Conservation (phyloP, 2,888 invertebrate species). For the Tortrix viridana region DNA sequence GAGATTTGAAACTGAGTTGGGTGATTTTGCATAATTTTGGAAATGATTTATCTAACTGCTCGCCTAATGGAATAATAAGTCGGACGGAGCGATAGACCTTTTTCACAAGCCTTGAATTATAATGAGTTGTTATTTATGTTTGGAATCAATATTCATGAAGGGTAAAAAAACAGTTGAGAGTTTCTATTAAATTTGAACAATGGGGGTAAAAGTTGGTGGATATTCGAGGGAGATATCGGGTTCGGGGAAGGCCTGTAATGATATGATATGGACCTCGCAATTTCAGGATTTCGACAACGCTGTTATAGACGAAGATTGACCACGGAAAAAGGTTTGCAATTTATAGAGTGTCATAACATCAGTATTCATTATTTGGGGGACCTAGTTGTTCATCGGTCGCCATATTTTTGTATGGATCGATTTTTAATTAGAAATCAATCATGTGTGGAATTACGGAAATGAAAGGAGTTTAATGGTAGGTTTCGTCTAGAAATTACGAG, state of each 20-base stretch:
- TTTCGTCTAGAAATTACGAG: too few relatives aligned
- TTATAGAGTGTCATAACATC: too few relatives aligned
- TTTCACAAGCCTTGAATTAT: conserved; percentile 37
- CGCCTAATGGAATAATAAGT: conserved; percentile 61
- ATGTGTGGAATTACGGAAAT: too few relatives aligned
- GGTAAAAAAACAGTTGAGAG: conserved; percentile 3
- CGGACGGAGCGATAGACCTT: conserved; percentile 48
- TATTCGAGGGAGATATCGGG: neutral
- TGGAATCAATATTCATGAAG: conserved; percentile 33
- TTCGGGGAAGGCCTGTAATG: neutral
- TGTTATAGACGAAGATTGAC: too few relatives aligned
- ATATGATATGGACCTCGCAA: too few relatives aligned
- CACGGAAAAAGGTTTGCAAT: too few relatives aligned
- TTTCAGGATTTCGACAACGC: too few relatives aligned
- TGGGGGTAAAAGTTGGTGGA: neutral
- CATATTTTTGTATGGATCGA: too few relatives aligned
- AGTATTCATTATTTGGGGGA: too few relatives aligned
- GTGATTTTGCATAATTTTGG: conserved; percentile 67
- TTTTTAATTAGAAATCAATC: too few relatives aligned
- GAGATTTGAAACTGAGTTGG: conserved; percentile 65
- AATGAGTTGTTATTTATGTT: conserved; percentile 37
- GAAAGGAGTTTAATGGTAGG: too few relatives aligned
- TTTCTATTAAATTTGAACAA: neutral
- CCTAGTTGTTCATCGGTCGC: too few relatives aligned
- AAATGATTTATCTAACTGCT: conserved; percentile 57